These are phyloP conservation scores for Morone saxatilis DNA, from an alignment of 2,113 vertebrate genomes.

Conservation along the genomic window DNA sequence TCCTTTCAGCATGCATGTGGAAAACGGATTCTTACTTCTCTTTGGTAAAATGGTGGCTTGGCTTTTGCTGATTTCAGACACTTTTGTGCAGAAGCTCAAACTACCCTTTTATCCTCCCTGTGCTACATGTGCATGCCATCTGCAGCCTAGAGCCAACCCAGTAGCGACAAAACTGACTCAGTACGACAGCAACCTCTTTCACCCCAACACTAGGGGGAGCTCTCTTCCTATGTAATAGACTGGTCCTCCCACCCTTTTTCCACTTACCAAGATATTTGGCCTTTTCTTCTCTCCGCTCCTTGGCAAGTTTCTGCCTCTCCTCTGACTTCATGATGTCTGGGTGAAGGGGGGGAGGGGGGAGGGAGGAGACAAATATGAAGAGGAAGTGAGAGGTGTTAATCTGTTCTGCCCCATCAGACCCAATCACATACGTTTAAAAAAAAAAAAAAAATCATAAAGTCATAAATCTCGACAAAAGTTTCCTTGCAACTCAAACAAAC, in stretches of 20 bases:
- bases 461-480: not conserved
- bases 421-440: not conserved
- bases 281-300: conserved; percentile 93
- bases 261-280: conserved; percentile 95
- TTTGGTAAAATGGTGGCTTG: conserved; percentile 38
- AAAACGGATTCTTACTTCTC: not conserved
- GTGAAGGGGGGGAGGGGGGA: not conserved
- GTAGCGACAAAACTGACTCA: not conserved
- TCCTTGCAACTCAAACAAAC: not conserved
- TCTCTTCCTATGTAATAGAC: conserved; percentile 24
- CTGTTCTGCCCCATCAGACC: not conserved
- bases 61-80: conserved; percentile 5
- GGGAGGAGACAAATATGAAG: not conserved
- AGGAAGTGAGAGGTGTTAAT: conserved; percentile 8
- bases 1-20: conserved; percentile 43
- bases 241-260: not conserved
- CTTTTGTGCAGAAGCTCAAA: conserved; percentile 16
- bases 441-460: too few species aligned
- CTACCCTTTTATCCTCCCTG: conserved; percentile 10
- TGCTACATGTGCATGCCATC: conserved; percentile 29
- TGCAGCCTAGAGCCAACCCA: conserved; percentile 29
- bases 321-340: conserved; percentile 91
- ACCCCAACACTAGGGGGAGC: conserved; percentile 78
- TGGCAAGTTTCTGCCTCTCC: conserved; percentile 93
- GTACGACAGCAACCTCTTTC: not conserved